Percentiles rank a stretch among this genome's conserved stretches.
Evolutionary conservation across 2,797 vertebrate genomes (phyloP).

Genomic region (Pempheris klunzingeri): DNA sequence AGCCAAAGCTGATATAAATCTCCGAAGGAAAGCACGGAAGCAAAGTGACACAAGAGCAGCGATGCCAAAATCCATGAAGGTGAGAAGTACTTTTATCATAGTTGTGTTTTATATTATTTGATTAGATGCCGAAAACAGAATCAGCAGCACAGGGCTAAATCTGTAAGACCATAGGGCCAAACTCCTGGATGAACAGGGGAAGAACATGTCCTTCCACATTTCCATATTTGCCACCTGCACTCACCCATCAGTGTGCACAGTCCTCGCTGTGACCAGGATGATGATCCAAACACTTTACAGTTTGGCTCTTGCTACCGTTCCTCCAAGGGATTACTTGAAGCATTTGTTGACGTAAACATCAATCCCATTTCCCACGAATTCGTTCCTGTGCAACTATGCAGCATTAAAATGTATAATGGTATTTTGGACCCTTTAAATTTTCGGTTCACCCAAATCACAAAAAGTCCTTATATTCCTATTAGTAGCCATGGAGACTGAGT

Average conservation of each 20-base stretch:
- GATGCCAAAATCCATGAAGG: background rate
- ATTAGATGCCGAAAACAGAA: constrained; percentile 15
- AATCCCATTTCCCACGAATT: background rate
- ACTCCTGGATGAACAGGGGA: background rate
- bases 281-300: background rate
- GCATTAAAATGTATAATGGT: background rate
- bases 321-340: background rate
- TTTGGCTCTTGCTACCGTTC: background rate
- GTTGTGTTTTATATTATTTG: background rate
- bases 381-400: background rate
- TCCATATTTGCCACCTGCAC: background rate
- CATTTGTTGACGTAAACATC: background rate
- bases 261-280: background rate
- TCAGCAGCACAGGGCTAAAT: background rate
- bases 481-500: background rate
- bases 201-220: background rate
- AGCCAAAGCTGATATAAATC: constrained; percentile 37
- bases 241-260: background rate
- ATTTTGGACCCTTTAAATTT: background rate
- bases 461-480: background rate
- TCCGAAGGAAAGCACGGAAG: background rate
- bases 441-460: background rate
- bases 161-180: background rate
- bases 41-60: constrained; percentile 6
- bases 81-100: background rate